Percentiles rank a stretch among this genome's conserved stretches.
Evolutionary conservation across 2,888 invertebrate species (phyloP).

Genomic region (Chromoteleia sp.): DNA sequence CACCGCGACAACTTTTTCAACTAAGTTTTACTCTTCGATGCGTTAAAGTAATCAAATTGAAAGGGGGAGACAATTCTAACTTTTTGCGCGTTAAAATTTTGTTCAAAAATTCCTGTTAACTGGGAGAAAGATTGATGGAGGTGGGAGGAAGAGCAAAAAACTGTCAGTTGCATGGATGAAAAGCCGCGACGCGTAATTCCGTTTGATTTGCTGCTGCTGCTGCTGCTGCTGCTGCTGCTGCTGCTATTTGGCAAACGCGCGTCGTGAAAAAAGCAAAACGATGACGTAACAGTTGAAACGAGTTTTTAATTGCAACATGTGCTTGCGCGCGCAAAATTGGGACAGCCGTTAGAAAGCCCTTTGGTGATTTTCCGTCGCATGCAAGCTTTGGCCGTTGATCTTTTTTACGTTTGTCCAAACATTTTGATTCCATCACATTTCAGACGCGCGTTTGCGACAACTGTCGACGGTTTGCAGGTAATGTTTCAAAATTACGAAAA

Average conservation of each 20-base stretch:
- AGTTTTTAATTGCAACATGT: slow-evolving; percentile 57
- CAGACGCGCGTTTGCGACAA: slow-evolving; percentile 19
- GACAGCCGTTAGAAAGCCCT: slow-evolving; percentile 37
- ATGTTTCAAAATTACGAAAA: slow-evolving; percentile 12
- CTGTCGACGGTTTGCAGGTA: slow-evolving; percentile 20
- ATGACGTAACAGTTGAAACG: slow-evolving; percentile 52
- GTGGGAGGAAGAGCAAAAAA: not conserved
- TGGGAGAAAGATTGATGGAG: not conserved
- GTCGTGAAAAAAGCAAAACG: slow-evolving; percentile 33
- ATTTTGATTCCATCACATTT: slow-evolving; percentile 6
- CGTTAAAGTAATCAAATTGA: too few species aligned
- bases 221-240: too few species aligned
- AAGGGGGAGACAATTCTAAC: too few species aligned
- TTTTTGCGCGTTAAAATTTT: too few species aligned
- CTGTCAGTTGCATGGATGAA: slow-evolving; percentile 26
- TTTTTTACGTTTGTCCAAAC: slow-evolving; percentile 16
- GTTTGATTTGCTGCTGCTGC: slow-evolving; percentile 45
- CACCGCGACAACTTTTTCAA: too few species aligned
- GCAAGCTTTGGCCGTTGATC: slow-evolving; percentile 25
- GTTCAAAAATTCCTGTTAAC: not conserved
- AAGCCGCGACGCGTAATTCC: slow-evolving; percentile 28
- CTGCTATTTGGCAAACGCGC: slow-evolving; percentile 27
- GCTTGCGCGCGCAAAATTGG: slow-evolving; percentile 45
- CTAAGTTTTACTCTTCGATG: too few species aligned
- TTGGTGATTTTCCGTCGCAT: slow-evolving; percentile 31